A percentile compares a stretch with the other conserved stretches of the same genome.
These are phyloP conservation scores for Machimus atricapillus DNA, from an alignment of 2,888 invertebrate genomes.

Conservation along the genomic window DNA sequence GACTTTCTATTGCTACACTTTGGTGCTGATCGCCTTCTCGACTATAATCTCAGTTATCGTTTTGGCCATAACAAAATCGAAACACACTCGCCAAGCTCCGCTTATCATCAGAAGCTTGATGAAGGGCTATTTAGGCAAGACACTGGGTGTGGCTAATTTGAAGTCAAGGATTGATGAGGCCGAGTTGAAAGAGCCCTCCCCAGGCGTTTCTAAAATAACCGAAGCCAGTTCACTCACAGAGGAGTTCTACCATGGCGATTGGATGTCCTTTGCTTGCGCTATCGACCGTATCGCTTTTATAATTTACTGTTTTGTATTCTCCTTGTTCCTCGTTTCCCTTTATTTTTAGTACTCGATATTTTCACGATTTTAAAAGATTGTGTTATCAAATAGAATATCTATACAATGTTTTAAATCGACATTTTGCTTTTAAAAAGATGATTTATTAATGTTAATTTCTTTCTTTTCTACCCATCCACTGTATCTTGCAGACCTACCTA, in stretches of 20 bases:
- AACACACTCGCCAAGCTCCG: slow-evolving; percentile 62
- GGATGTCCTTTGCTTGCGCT: slow-evolving; percentile 69
- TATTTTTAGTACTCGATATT: slow-evolving; percentile 61
- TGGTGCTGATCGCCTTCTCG: slow-evolving; percentile 63
- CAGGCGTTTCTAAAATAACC: slow-evolving; percentile 56
- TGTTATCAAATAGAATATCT: not conserved
- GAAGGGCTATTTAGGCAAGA: slow-evolving; percentile 51
- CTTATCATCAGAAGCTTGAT: slow-evolving; percentile 57
- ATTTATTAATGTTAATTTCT: too few species aligned
- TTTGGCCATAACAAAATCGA: slow-evolving; percentile 64
- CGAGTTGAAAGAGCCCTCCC: slow-evolving; percentile 58
- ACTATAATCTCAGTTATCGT: slow-evolving; percentile 64
- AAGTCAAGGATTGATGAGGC: slow-evolving; percentile 43
- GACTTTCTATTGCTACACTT: slow-evolving; percentile 63
- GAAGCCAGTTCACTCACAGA: slow-evolving; percentile 44
- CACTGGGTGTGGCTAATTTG: slow-evolving; percentile 54
- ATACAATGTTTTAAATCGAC: too few species aligned
- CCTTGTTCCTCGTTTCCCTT: slow-evolving; percentile 66
- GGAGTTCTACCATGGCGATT: slow-evolving; percentile 65
- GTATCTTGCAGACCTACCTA: too few species aligned
- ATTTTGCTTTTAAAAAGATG: too few species aligned
- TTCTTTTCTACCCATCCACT: too few species aligned
- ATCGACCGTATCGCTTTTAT: slow-evolving; percentile 65
- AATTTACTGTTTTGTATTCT: slow-evolving; percentile 50
- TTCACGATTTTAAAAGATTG: not conserved